Base-by-base conservation (phyloP, 1,140 invertebrate species). In the Belonocnema kinseyi region DNA sequence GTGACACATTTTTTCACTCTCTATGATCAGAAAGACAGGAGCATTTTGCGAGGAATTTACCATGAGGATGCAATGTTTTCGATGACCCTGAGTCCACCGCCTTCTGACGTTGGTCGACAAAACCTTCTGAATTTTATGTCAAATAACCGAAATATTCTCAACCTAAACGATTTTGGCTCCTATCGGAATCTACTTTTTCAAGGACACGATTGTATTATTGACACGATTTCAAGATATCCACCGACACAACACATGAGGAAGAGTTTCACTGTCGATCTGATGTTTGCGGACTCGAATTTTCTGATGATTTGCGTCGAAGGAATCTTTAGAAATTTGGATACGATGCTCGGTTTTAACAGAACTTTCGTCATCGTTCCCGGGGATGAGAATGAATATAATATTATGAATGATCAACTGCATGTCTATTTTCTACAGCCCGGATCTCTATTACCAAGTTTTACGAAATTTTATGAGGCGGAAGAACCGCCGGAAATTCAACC, bases 341-440 rank as follows among this genome's bases (percentile, higher is more conserved):
- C 88, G 66, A 33, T 86, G 17, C 79, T 88, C 17, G 76, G 83
- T 10, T 91, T 91, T 46, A 89, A 82, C 10, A 83, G 90, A 72
- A 90, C 89, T 0, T 91, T 91, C 51, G 71, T 90, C 2, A 53
- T 91, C 13, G 11, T 77, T 8, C 78, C 76, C 21, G 21, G 81
- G 1, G 81, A 82, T 2, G 86, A 90, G 0, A 81, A 90, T 51
- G 90, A 91, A 13, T 91, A 85, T 50, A 88, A 87, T 72, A 90
- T 91, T 53, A 7, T 89, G 7, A 91, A 91, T 75, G 90, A 91
- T 80, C 88, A 90, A 19, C 85, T 87, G 40, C 80, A 87, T 61
- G 53, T 88, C 17, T 85, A 80, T 79, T 70, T 74, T 52, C 81
- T 51, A 33, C 58, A 74, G 14, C 73, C 14, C 19, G 58, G n/a